These are phyloP conservation scores for Heliocidaris erythrogramma DNA, from an alignment of 35 echinoderm and acorn worm species.

Conservation along the genomic window DNA sequence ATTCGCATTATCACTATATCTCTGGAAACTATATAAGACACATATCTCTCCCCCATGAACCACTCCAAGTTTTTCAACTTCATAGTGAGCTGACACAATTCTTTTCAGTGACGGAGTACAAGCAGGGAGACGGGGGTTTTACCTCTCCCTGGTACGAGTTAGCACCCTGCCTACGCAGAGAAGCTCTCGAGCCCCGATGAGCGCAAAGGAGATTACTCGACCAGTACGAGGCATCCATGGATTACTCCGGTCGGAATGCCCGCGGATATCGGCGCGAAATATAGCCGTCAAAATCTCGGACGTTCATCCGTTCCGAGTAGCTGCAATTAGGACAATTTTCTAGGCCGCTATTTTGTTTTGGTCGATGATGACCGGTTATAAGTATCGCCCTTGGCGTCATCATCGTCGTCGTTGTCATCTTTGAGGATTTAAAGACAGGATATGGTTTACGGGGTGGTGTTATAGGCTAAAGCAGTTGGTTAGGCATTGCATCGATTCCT, in stretches of 20 bases:
- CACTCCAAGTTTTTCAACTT: too few species aligned
- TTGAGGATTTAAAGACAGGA: neutral
- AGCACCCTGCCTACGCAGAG: too few species aligned
- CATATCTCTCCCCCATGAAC: too few species aligned
- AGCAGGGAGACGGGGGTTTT: too few species aligned
- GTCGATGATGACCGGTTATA: conserved; percentile 16
- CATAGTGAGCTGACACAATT: too few species aligned
- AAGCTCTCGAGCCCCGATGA: neutral
- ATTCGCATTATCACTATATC: too few species aligned
- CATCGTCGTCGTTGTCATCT: neutral
- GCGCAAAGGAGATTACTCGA: conserved; percentile 19
- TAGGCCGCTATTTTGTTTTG: neutral
- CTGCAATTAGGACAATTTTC: conserved; percentile 20
- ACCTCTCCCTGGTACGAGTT: too few species aligned
- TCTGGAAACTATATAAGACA: too few species aligned
- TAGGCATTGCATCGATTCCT: neutral
- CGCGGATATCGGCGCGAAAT: conserved; percentile 10
- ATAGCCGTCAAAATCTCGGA: conserved; percentile 22
- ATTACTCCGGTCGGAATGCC: conserved; percentile 2
- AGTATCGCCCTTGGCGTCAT: neutral
- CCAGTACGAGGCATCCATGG: neutral
- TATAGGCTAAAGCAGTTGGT: neutral
- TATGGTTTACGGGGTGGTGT: neutral
- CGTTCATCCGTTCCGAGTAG: neutral
- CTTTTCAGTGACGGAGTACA: too few species aligned